Base-by-base conservation (phyloP, 1,140 invertebrate species). In the Drosophila suzukii region DNA sequence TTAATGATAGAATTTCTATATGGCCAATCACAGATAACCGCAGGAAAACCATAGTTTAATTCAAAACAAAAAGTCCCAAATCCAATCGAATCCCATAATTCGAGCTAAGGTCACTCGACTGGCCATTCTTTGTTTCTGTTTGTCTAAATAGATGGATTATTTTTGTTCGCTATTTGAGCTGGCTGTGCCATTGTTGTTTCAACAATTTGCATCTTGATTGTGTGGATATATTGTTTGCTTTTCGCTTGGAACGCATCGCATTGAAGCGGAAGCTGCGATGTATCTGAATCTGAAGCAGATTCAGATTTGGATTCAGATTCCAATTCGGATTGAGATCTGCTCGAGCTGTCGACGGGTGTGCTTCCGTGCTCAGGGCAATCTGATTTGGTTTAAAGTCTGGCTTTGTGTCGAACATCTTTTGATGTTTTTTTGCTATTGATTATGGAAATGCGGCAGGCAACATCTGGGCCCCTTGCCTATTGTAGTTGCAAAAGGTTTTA, bases 151-250 rank as follows among this genome's bases (percentile, higher is more conserved):
- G 84, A 88, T 89, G 88, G 83, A 89, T 88, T 80, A 89, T 86
- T 71, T 78, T 73, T 55, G 53, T 56, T 75, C 66, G 68, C 65
- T 72, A 60, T 82, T 78, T 78, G 34, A 49, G 57, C 24, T 63
- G 63, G 44, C 63, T 53, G 66, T 80, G 70, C 58, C 75, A 76
- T 89, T 88, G 75, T 88, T 89, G 72, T 73, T 59, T 49, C 41
- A 47, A 58, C 84, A 79, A 88, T 89, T 88, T 89, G 83, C 83
- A 88, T 89, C 59, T 88, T 89, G 80, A 89, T 88, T 88, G 80
- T 81, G 70, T 57, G 51, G 34, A 60, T 36, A 7, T 75, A 65
- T 60, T 78, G 61, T 60, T 53, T 34, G 60, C 24, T 30, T 71
- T 63, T 60, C 24, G 53, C 39, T 53, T 46, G 38, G 47, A 57